A percentile compares a stretch with the other conserved stretches of the same genome.
These are phyloP conservation scores for Bursaphelenchus okinawaensis DNA, from an alignment of 2,888 invertebrate species.

Conservation along the genomic window DNA sequence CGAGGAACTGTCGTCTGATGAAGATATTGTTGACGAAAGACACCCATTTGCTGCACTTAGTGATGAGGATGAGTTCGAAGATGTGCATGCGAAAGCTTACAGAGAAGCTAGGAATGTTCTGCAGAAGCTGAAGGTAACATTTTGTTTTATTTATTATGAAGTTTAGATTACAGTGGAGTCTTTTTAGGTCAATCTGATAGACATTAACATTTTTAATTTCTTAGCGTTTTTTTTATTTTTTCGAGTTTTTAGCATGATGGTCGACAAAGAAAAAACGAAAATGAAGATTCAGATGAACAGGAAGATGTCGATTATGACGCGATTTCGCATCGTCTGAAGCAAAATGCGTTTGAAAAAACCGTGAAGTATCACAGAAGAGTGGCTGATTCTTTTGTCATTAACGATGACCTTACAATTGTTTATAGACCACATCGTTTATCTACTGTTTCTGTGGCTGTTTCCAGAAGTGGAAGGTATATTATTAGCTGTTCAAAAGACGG, in stretches of 20 bases:
- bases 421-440: constrained; percentile 41
- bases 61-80: constrained; percentile 41
- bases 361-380: constrained; percentile 36
- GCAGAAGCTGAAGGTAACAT: constrained; percentile 39
- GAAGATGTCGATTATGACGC: constrained; percentile 22
- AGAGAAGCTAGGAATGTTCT: constrained; percentile 45
- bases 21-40: constrained; percentile 15
- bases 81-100: constrained; percentile 40
- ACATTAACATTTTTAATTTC: too few relatives aligned
- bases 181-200: too few relatives aligned
- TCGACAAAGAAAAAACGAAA: not conserved
- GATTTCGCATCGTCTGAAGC: constrained; percentile 31
- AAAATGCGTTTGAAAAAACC: constrained; percentile 34
- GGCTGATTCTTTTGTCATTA: constrained; percentile 35
- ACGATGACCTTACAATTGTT: constrained; percentile 33
- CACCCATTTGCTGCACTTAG: constrained; percentile 4
- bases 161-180: too few relatives aligned
- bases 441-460: constrained; percentile 39
- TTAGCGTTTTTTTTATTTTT: not conserved
- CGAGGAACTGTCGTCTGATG: constrained; percentile 30
- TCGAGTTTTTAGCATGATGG: constrained; percentile 7
- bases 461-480: constrained; percentile 36
- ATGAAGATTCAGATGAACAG: constrained; percentile 13
- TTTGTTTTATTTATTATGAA: constrained; percentile 8
- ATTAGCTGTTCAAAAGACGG: constrained; percentile 52